Percentiles rank a stretch among this genome's conserved stretches.
These are phyloP conservation scores for Trachurus trachurus DNA, from an alignment of 2,797 vertebrate species.

Conservation along the genomic window DNA sequence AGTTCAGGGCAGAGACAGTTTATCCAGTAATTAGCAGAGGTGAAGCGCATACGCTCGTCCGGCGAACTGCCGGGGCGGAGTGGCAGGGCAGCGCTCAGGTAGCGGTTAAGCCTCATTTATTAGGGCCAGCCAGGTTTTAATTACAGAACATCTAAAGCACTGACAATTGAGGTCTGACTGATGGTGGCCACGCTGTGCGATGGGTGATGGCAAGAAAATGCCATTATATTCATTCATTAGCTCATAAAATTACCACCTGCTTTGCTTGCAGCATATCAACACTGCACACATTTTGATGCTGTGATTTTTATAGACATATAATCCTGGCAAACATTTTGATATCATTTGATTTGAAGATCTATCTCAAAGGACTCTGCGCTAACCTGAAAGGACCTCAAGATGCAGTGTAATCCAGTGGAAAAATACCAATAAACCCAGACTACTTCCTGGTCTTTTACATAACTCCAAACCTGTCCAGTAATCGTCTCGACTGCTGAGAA, in stretches of 20 bases:
- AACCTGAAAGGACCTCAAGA: background rate
- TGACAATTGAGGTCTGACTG: slow-evolving; percentile 15
- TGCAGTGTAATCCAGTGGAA: slow-evolving; percentile 18
- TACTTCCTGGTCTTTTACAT: slow-evolving; percentile 33
- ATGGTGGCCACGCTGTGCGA: slow-evolving; percentile 1
- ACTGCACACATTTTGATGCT: background rate
- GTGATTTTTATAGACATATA: background rate
- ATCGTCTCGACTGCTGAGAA: slow-evolving; percentile 41
- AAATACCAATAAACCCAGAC: slow-evolving; percentile 9
- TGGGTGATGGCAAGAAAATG: background rate
- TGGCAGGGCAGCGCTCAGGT: slow-evolving; percentile 52
- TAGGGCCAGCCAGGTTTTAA: slow-evolving; percentile 64
- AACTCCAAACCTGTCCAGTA: slow-evolving; percentile 42
- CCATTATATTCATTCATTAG: slow-evolving; percentile 1
- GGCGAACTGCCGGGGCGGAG: slow-evolving; percentile 25
- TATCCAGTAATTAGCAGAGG: slow-evolving; percentile 53
- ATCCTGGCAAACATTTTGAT: background rate
- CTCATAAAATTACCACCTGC: slow-evolving; percentile 13
- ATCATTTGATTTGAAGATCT: background rate
- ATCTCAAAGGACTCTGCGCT: background rate
- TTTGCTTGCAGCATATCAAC: background rate
- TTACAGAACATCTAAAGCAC: slow-evolving; percentile 40
- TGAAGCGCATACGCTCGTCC: slow-evolving; percentile 15
- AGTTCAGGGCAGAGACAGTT: slow-evolving; percentile 36
- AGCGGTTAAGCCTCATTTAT: slow-evolving; percentile 70